Evolutionary conservation across 1,140 invertebrate species (phyloP), one percentile per base, ranked within the genome.

Genomic region (Meteorus sp.): DNA sequence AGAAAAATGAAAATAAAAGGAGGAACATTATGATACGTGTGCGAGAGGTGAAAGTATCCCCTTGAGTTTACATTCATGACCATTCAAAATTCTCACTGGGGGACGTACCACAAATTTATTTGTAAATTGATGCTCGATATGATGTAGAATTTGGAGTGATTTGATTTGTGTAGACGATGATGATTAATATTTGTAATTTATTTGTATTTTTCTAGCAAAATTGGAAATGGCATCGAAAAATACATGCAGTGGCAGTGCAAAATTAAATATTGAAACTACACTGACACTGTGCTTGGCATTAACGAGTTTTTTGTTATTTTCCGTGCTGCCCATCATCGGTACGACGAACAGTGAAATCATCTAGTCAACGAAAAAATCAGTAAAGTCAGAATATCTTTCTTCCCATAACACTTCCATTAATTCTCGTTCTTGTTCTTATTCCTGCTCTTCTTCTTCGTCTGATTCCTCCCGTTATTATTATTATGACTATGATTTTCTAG

Each of bases 201-300:
- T 61, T 35, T 63, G 39, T 72, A 19, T 74, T 66, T 78, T 78
- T 1, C 67, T n/a, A 80, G 78, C 76, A 3, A 78, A 77, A 69
- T 51, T 78, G 62, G 76, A 80, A 13, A 68, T 73, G 59, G 59
- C 64, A 20, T 69, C 76, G 37, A 80, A 78, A 56, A 73, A 77
- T 22, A 71, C 74, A 5, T 78, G 77, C 67, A 79, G 68, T 60
- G 73, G 76, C 19, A 69, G 55, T 29, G 23, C 15, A 13, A 43
- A 44, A 25, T 27, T 52, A 20, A 43, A 51, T 20, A 41, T 45
- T 9, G 27, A 44, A 39, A 29, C 35, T 47, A 43, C 39, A 17
- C 33, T 58, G 22, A 53, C 51, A 39, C 35, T 58, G 17, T 50
- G 51, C 45, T 35, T 62, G 54, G 56, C 53, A 35, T 43, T 60